Evolutionary conservation across 2,888 invertebrate species (phyloP).

Genomic region (Allacma fusca): DNA sequence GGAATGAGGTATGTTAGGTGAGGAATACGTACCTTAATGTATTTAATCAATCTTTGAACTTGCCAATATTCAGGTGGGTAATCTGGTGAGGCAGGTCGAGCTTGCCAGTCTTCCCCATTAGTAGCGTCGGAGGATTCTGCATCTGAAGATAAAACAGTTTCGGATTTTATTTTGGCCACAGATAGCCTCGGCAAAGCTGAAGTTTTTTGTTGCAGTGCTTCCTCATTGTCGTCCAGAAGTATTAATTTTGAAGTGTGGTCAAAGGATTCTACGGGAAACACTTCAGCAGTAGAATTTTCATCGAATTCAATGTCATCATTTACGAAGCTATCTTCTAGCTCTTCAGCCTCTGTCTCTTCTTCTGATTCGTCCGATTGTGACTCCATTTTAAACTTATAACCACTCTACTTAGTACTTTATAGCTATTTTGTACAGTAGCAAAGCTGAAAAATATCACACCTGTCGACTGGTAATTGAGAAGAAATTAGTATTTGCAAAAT

Average conservation of each 20-base stretch:
- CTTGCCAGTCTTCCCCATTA: conserved; percentile 51
- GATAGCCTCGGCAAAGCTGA: not conserved
- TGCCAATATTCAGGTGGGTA: conserved; percentile 94
- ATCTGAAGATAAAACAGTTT: conserved; percentile 49
- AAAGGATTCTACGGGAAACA: not conserved
- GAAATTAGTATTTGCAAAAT: too few relatives aligned
- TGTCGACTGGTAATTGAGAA: too few relatives aligned
- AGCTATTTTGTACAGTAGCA: too few relatives aligned
- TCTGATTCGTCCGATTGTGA: conserved; percentile 14
- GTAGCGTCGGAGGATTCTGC: conserved; percentile 53
- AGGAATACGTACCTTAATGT: conserved; percentile 74
- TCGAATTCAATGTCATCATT: conserved; percentile 13
- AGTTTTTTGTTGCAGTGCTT: too few relatives aligned
- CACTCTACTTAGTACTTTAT: too few relatives aligned
- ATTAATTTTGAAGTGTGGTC: not conserved
- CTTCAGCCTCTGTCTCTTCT: conserved; percentile 33
- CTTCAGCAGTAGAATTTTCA: not conserved
- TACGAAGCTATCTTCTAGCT: conserved; percentile 22
- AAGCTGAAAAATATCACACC: too few relatives aligned
- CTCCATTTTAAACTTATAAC: too few relatives aligned
- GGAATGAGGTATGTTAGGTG: too few relatives aligned
- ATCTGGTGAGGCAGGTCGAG: conserved; percentile 66
- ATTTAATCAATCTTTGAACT: conserved; percentile 92
- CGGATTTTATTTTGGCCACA: not conserved
- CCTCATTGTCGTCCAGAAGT: not conserved